These are phyloP conservation scores for Trichopria drosophilae DNA, from an alignment of 2,888 invertebrate species.

Conservation along the genomic window DNA sequence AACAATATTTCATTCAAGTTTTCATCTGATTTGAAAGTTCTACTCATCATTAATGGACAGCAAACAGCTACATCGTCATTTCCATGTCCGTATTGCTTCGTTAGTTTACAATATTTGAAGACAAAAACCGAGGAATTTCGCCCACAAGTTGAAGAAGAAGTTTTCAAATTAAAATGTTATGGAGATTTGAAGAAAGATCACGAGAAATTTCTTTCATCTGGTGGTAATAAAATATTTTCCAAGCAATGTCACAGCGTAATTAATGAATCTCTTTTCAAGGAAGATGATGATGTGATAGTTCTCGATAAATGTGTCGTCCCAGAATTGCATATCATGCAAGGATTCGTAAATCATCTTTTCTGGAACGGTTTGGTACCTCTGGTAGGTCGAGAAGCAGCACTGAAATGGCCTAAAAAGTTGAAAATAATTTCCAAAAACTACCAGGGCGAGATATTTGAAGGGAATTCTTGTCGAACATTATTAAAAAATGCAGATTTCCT, in stretches of 20 bases:
- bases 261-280: constrained; percentile 2
- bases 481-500: background rate
- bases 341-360: no score
- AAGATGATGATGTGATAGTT: constrained; percentile 1
- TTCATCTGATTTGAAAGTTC: constrained; percentile 2
- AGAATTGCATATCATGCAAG: constrained; percentile 1
- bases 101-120: no score
- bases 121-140: no score
- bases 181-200: background rate
- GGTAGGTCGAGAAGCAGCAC: background rate
- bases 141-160: no score
- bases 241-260: constrained; percentile 3
- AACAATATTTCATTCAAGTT: no score
- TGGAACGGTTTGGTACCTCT: constrained; percentile 1
- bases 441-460: constrained; percentile 1
- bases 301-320: background rate
- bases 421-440: constrained; percentile 1
- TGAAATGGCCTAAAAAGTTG: constrained; percentile 1
- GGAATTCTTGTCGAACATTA: constrained; percentile 3
- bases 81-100: constrained; percentile 1
- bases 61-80: constrained; percentile 1
- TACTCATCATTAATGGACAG: constrained; percentile 1
- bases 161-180: no score
- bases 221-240: background rate
- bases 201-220: background rate